Evolutionary conservation across 2,797 vertebrate species (phyloP).

Genomic region (Muraenolepis orangiensis): DNA sequence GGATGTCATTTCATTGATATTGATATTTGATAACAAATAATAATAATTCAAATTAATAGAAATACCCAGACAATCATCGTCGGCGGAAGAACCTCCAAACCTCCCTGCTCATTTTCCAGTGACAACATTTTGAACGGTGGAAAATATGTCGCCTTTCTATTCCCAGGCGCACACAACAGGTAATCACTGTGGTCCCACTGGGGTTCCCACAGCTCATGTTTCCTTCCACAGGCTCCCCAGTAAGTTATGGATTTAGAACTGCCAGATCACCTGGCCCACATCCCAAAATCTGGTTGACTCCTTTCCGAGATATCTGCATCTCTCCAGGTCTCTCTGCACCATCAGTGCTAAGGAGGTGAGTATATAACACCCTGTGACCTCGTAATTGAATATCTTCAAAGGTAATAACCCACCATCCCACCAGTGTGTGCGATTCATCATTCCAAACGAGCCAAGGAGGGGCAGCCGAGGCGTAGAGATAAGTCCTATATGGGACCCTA

Average conservation of each 20-base stretch:
- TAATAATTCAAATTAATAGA: neutral
- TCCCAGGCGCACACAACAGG: neutral
- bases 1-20: too few relatives aligned
- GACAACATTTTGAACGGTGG: neutral
- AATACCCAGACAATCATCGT: neutral
- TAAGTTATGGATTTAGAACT: neutral
- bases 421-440: slow-evolving; percentile 46
- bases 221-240: neutral
- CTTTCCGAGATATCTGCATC: neutral
- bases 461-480: slow-evolving; percentile 6
- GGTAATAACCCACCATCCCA: slow-evolving; percentile 49
- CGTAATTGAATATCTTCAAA: slow-evolving; percentile 55
- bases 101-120: neutral
- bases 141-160: neutral
- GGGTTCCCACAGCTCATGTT: neutral
- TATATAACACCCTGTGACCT: slow-evolving; percentile 39
- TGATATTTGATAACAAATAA: too few relatives aligned
- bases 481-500: slow-evolving; percentile 26
- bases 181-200: neutral
- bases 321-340: neutral
- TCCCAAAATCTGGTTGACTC: neutral
- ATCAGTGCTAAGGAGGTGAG: neutral
- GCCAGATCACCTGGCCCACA: neutral
- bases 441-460: slow-evolving; percentile 34
- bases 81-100: neutral